Conservation (phyloP, 2,888 invertebrate genomes). For the Monopis laevigella region DNA sequence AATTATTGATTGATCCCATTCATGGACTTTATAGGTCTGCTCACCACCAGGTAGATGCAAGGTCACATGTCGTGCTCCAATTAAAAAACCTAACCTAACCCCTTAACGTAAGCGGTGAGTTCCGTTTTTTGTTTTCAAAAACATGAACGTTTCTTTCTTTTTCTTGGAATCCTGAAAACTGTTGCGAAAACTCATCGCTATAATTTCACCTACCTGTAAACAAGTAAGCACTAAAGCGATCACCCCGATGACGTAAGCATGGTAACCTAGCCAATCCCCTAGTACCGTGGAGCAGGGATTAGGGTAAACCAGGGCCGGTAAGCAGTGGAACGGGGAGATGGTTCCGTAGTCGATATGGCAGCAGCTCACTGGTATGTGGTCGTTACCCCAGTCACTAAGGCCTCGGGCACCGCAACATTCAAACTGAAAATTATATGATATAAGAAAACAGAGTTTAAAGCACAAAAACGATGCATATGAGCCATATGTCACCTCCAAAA, state of each 20-base stretch:
- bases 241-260: conserved; percentile 36
- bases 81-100: not conserved
- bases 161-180: too few relatives aligned
- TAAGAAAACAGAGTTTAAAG: too few relatives aligned
- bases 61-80: too few relatives aligned
- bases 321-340: conserved; percentile 52
- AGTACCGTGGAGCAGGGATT: conserved; percentile 66
- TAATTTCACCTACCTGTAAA: conserved; percentile 33
- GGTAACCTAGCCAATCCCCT: conserved; percentile 49
- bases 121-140: not conserved
- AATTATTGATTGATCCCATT: too few relatives aligned
- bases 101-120: not conserved
- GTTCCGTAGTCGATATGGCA: conserved; percentile 60
- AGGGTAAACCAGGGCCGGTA: conserved; percentile 28
- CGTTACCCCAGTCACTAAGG: conserved; percentile 60
- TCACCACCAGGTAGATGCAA: not conserved
- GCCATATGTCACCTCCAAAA: too few relatives aligned
- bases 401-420: conserved; percentile 72
- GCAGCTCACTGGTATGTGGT: conserved; percentile 69
- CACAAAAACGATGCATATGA: too few relatives aligned
- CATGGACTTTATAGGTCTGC: not conserved
- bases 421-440: conserved; percentile 55
- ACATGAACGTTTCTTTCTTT: too few relatives aligned
- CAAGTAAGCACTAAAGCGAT: conserved; percentile 32
- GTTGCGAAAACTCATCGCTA: not conserved